Evolutionary conservation across 1,140 invertebrate genomes (phyloP).

Genomic region (Caenorhabditis elegans): DNA sequence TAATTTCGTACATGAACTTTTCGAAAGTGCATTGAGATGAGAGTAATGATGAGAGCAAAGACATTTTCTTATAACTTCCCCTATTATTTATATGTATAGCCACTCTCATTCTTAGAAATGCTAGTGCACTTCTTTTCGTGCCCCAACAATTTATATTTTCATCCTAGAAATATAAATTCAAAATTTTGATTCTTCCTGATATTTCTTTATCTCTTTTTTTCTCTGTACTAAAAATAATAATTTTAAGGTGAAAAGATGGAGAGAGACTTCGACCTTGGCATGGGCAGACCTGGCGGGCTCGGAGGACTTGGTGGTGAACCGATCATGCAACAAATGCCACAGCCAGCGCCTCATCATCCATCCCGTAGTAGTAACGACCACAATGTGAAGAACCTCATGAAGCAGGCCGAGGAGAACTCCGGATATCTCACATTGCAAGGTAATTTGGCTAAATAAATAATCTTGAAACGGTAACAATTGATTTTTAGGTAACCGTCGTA

Average conservation of each 20-base stretch:
- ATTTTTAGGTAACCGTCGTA: background rate
- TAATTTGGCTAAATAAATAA: no score
- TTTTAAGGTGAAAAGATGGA: background rate
- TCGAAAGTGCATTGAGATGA: background rate
- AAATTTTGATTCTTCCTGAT: no score
- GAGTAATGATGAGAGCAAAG: no score
- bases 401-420: background rate
- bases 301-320: background rate
- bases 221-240: background rate
- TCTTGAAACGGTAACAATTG: no score
- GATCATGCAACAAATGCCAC: background rate
- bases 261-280: background rate
- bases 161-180: no score
- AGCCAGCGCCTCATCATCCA: background rate
- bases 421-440: background rate
- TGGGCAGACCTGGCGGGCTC: background rate
- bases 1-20: background rate
- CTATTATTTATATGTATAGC: no score
- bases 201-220: background rate
- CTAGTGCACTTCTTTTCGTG: no score
- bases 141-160: no score
- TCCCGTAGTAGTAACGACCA: background rate
- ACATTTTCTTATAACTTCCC: no score
- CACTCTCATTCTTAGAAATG: no score
- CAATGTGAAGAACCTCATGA: background rate